A percentile compares a stretch with the other conserved stretches of the same genome.
Evolutionary conservation across 2,888 invertebrate species (phyloP).

Genomic region (Amiota minor): DNA sequence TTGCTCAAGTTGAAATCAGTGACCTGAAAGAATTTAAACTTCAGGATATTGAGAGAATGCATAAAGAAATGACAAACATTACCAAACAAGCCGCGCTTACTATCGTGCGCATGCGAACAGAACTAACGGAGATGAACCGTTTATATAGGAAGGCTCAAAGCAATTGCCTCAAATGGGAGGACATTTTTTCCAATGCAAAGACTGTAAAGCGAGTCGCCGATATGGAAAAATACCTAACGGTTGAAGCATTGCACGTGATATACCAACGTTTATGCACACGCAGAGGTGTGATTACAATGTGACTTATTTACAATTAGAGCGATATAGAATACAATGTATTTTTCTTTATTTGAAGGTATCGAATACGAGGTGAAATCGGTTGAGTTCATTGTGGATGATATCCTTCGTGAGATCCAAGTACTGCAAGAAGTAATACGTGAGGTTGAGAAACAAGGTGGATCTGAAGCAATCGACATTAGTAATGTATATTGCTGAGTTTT

Average conservation of each 20-base stretch:
- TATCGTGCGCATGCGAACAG: conserved; percentile 70
- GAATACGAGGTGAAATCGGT: too few species aligned
- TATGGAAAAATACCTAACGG: background rate
- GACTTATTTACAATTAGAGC: too few species aligned
- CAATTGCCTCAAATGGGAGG: conserved; percentile 70
- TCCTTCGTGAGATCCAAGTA: background rate
- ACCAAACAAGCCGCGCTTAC: conserved; percentile 69
- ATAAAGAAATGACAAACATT: conserved; percentile 68
- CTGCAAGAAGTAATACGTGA: background rate
- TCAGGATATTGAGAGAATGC: conserved; percentile 69
- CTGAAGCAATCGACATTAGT: too few species aligned
- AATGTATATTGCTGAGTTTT: background rate
- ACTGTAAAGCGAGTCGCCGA: conserved; percentile 36
- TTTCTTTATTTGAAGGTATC: too few species aligned
- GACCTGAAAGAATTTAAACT: conserved; percentile 63
- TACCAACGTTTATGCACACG: too few species aligned
- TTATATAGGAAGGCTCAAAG: conserved; percentile 61
- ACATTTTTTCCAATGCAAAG: conserved; percentile 64
- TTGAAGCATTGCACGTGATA: too few species aligned
- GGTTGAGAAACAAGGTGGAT: background rate
- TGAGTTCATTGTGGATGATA: too few species aligned
- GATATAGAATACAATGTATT: too few species aligned
- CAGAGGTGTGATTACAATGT: too few species aligned
- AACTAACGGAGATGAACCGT: conserved; percentile 66
- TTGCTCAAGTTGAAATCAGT: conserved; percentile 70